Base-by-base conservation (phyloP, 92 coral and sea anemone genomes). In the Hydrozoanthus gracilis region DNA sequence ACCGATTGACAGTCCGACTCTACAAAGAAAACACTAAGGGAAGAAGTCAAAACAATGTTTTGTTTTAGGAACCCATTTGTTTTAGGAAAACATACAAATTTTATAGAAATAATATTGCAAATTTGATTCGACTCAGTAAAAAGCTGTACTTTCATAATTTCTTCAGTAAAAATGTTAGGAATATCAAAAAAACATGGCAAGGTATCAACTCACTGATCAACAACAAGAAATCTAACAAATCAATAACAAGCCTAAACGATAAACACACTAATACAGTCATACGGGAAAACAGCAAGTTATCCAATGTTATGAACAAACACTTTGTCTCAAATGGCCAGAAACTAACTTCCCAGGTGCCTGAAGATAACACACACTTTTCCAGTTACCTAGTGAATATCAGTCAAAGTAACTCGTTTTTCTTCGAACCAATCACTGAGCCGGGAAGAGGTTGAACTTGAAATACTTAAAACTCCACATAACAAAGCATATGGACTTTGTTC, bases 281-380 rank as follows among this genome's bases (percentile, higher is more conserved):
- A 74, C 13, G 78, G 7, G 78, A 74, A 15, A 49, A 74, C n/a
- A 74, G 78, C 78, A 46, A 74, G 8, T 47, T 86, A 44, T 14
- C 88, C 6, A 86, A 86, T 5, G 16, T 86, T 51, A 20, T 84
- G 52, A 84, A 84, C 52, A 52, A 71, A 35, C 88, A 84, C 27
- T 84, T 84, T 48, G 78, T 72, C 77, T 64, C 77, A 83, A 64
- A 12, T 5, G 88, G 88, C 2, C 88, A 86, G 16, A 74, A 75
- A 73, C 62, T 56, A 3, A 55, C 82, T 35, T 72, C 88, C 3
- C 20, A 35, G 5, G 51, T 84, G 7, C 77, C 88, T 4, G 45
- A 72, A 10, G 49, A 68, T 27, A 52, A 1, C 51, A 84, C 39
- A 69, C 88, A 73, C 52, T 85, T 73, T 55, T 4, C 50, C n/a